These are phyloP conservation scores for Lysiphlebus fabarum DNA, from an alignment of 1,140 invertebrate species.

Conservation along the genomic window DNA sequence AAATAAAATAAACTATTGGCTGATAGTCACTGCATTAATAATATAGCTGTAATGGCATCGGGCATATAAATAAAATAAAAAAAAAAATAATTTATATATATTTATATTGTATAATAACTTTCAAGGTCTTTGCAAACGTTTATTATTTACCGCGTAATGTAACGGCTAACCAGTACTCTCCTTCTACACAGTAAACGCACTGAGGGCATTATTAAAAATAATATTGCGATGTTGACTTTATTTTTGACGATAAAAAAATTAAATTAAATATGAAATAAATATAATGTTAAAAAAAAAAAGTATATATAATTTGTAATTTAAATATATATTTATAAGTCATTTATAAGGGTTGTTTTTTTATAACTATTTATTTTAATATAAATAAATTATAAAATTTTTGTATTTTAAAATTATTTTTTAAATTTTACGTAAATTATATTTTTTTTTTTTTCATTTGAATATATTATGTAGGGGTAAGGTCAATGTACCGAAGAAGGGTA, in stretches of 20 bases:
- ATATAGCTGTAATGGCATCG: conserved; percentile 56
- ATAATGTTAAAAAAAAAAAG: conserved; percentile 8
- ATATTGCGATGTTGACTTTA: conserved; percentile 43
- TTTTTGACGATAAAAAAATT: conserved; percentile 32
- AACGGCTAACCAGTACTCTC: conserved; percentile 45
- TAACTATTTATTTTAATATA: too few species aligned
- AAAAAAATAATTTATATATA: conserved; percentile 26
- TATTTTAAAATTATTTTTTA: background rate
- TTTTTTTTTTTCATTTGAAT: conserved; percentile 3
- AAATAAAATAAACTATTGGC: conserved; percentile 33
- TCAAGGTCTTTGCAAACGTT: conserved; percentile 56
- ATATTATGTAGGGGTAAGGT: conserved; percentile 14
- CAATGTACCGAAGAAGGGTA: conserved; percentile 28
- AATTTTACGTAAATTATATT: background rate
- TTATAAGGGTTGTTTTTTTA: too few species aligned
- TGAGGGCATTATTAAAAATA: conserved; percentile 48
- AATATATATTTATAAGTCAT: too few species aligned
- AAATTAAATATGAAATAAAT: conserved; percentile 14
- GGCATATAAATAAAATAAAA: conserved; percentile 38
- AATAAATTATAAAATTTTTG: background rate
- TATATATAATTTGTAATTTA: background rate
- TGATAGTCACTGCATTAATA: conserved; percentile 56
- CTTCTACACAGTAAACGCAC: conserved; percentile 29
- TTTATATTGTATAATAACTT: conserved; percentile 58
- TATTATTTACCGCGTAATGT: conserved; percentile 57